Conservation (phyloP, 1,140 invertebrate genomes). For the Achroia grisella region DNA sequence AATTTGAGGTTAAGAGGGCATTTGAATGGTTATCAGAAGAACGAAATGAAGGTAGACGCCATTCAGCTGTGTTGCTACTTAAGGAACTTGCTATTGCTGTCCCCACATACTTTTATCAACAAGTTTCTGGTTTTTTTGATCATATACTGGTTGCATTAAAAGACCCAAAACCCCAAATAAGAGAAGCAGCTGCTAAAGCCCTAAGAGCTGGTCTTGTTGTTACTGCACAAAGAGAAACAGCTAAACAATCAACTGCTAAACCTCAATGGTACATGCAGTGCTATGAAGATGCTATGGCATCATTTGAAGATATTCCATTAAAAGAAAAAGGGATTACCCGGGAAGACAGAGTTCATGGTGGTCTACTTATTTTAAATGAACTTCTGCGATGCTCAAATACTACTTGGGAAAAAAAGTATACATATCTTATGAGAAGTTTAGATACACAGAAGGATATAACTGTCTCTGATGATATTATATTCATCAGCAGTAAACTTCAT, state of each 20-base stretch:
- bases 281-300: constrained; percentile 89
- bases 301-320: constrained; percentile 82
- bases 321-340: constrained; percentile 86
- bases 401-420: constrained; percentile 89
- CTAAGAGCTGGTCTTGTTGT: constrained; percentile 94
- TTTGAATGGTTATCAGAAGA: constrained; percentile 95
- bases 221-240: constrained; percentile 94
- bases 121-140: constrained; percentile 97
- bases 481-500: constrained; percentile 75
- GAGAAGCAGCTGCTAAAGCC: constrained; percentile 94
- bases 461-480: constrained; percentile 75
- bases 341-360: constrained; percentile 95
- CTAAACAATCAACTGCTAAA: constrained; percentile 90
- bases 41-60: constrained; percentile 90
- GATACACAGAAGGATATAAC: constrained; percentile 65
- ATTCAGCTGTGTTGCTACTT: constrained; percentile 93
- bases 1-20: constrained; percentile 93
- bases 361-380: constrained; percentile 95
- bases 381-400: constrained; percentile 93
- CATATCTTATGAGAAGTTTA: constrained; percentile 76
- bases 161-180: constrained; percentile 93
- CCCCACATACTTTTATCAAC: constrained; percentile 98
- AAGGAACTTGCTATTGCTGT: constrained; percentile 96
- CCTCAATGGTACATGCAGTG: constrained; percentile 94
- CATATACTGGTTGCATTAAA: constrained; percentile 94